These are phyloP conservation scores for Trachelus iudaicus DNA, from an alignment of 2,888 invertebrate genomes.

Conservation along the genomic window DNA sequence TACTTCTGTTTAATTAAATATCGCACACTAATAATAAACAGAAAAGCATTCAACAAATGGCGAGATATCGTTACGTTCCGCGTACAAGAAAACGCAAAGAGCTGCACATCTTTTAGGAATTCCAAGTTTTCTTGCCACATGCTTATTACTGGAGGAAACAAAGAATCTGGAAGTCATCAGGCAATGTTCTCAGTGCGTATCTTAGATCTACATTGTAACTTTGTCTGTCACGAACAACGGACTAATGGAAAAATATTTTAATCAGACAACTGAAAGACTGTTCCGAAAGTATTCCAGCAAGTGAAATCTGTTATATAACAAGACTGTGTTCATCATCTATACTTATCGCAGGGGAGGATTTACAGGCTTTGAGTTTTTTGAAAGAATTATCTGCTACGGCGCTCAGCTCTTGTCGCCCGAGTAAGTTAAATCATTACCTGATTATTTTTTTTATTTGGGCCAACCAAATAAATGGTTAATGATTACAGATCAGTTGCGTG, in stretches of 20 bases:
- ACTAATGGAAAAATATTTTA: neutral
- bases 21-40: slow-evolving; percentile 11
- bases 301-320: slow-evolving; percentile 14
- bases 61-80: slow-evolving; percentile 13
- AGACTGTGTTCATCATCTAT: slow-evolving; percentile 29
- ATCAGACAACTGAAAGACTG: neutral
- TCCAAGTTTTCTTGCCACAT: slow-evolving; percentile 34
- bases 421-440: slow-evolving; percentile 24
- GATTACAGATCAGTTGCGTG: neutral
- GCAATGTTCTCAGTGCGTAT: slow-evolving; percentile 35
- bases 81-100: slow-evolving; percentile 35
- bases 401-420: slow-evolving; percentile 31
- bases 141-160: slow-evolving; percentile 33
- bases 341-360: slow-evolving; percentile 18
- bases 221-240: neutral
- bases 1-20: slow-evolving; percentile 16
- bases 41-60: slow-evolving; percentile 14
- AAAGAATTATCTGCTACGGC: slow-evolving; percentile 26
- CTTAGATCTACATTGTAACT: neutral
- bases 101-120: slow-evolving; percentile 39
- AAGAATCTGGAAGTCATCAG: slow-evolving; percentile 34
- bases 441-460: neutral
- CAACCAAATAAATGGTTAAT: neutral
- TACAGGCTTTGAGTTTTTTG: slow-evolving; percentile 19
- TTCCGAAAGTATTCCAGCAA: neutral